Evolutionary conservation across 1,140 invertebrate genomes (phyloP).

Genomic region (Euglossa dilemma): DNA sequence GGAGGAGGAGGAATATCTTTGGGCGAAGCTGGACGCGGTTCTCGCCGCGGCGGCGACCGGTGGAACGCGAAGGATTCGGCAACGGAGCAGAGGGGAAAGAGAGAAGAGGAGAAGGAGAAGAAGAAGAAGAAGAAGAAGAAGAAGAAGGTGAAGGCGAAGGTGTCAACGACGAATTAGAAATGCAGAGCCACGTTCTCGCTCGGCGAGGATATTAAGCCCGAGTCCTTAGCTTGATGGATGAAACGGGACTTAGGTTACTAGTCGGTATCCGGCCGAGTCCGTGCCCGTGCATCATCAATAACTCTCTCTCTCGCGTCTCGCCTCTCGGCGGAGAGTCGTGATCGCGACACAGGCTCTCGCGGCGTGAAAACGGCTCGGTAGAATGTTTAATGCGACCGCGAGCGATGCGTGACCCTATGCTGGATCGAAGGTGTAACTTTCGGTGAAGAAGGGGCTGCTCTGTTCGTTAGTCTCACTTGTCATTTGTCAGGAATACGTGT

Average conservation of each 20-base stretch:
- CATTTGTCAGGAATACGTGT: slow-evolving; percentile 56
- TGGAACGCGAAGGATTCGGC: no score
- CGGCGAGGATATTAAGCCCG: slow-evolving; percentile 66
- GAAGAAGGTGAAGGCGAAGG: not conserved
- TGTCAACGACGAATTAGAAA: slow-evolving; percentile 62
- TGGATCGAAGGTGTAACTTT: slow-evolving; percentile 46
- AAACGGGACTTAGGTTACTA: slow-evolving; percentile 69
- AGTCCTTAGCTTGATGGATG: slow-evolving; percentile 70
- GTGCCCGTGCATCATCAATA: slow-evolving; percentile 70
- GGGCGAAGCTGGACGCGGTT: no score
- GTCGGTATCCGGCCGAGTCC: slow-evolving; percentile 66
- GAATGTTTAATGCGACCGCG: slow-evolving; percentile 42
- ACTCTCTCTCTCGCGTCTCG: slow-evolving; percentile 46
- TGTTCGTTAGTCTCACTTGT: slow-evolving; percentile 49
- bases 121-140: no score
- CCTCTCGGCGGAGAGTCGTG: slow-evolving; percentile 12
- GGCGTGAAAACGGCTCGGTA: slow-evolving; percentile 20
- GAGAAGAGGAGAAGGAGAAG: not conserved
- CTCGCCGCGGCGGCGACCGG: no score
- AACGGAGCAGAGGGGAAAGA: no score
- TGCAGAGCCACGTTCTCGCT: slow-evolving; percentile 69
- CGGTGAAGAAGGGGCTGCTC: slow-evolving; percentile 17
- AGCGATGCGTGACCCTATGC: slow-evolving; percentile 7
- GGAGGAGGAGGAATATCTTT: no score
- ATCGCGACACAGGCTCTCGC: slow-evolving; percentile 23